A percentile compares a stretch with the other conserved stretches of the same genome.
Conservation (phyloP, 2,113 vertebrate species). For the Bubalus kerabau region DNA sequence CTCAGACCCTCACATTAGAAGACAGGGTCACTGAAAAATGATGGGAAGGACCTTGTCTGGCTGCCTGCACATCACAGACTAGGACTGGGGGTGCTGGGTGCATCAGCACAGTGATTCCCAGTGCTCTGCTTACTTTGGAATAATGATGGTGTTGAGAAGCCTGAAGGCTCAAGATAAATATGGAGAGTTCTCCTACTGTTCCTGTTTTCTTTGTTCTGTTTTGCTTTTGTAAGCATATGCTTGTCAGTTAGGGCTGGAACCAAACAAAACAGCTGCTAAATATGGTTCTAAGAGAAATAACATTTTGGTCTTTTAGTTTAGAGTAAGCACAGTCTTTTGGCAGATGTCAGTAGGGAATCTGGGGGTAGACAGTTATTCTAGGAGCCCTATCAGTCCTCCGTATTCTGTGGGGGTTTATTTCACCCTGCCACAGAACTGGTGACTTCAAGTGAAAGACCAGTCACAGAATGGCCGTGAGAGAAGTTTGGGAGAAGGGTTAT, state of each 20-base stretch:
- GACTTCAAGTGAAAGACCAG: not conserved
- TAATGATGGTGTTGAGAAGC: not conserved
- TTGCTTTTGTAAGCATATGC: conserved; percentile 66
- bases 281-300: conserved; percentile 54
- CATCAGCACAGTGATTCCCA: not conserved
- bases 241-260: conserved; percentile 58
- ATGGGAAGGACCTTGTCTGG: not conserved
- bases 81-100: not conserved
- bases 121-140: not conserved
- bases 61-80: not conserved
- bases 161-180: conserved; percentile 42
- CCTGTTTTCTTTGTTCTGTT: conserved; percentile 59
- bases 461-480: not conserved
- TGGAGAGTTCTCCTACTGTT: conserved; percentile 39
- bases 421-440: not conserved
- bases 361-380: not conserved
- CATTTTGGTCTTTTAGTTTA: conserved; percentile 62
- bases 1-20: not conserved
- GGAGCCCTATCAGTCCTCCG: fast-evolving
- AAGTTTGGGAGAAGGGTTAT: not conserved
- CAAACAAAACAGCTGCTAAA: conserved; percentile 63
- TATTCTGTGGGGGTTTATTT: not conserved
- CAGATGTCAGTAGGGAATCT: conserved; percentile 20
- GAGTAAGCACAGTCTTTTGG: conserved; percentile 17
- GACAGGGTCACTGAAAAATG: too few species aligned